Conservation (phyloP, 2,888 invertebrate genomes). For the Limnephilus rhombicus region DNA sequence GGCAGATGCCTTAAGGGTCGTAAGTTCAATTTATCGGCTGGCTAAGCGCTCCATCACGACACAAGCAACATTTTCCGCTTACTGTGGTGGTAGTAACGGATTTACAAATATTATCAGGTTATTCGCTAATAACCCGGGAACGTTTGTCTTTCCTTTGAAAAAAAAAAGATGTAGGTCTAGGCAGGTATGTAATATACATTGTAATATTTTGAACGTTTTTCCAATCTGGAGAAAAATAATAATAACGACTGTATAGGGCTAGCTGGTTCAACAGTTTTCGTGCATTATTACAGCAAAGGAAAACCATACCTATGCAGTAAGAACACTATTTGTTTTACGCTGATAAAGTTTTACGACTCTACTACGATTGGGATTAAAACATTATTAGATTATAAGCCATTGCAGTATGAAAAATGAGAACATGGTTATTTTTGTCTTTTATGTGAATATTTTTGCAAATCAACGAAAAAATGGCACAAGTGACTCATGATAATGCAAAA, state of each 20-base stretch:
- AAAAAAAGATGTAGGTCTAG: too few species aligned
- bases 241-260: too few species aligned
- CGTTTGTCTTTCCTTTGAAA: too few species aligned
- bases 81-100: too few species aligned
- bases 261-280: background rate
- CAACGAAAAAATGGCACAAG: background rate
- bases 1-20: too few species aligned
- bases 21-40: too few species aligned
- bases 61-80: too few species aligned
- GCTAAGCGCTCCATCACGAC: too few species aligned
- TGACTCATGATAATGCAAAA: background rate
- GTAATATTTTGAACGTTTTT: background rate
- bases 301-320: background rate
- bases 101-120: too few species aligned
- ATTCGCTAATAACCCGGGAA: too few species aligned
- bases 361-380: background rate
- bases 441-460: background rate
- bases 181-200: too few species aligned
- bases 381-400: background rate
- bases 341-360: conserved; percentile 1
- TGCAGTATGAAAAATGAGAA: background rate
- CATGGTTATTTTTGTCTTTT: background rate
- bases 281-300: background rate
- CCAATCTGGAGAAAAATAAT: background rate
- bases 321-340: background rate